Evolutionary conservation across 2,888 invertebrate genomes (phyloP).

Genomic region (Coenonympha arcania): DNA sequence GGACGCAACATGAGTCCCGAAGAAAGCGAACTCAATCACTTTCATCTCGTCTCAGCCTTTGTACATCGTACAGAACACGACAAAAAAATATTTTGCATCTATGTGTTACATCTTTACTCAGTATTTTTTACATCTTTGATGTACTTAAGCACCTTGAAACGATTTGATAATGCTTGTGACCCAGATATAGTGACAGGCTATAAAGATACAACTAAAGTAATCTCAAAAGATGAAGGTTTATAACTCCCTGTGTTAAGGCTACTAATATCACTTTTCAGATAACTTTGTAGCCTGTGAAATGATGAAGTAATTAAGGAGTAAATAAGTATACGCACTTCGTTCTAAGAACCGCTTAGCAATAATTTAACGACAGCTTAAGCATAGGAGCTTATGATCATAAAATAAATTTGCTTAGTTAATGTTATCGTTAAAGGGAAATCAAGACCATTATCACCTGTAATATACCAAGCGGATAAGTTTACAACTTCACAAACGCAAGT

Average conservation of each 20-base stretch:
- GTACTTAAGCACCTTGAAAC: constrained; percentile 47
- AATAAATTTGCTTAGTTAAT: not conserved
- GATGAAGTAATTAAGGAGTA: not conserved
- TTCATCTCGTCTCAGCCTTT: constrained; percentile 64
- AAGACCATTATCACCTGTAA: not conserved
- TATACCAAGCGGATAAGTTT: not conserved
- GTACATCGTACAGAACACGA: constrained; percentile 54
- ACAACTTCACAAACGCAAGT: not conserved
- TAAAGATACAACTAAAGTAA: not conserved
- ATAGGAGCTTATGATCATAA: not conserved
- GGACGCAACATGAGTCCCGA: constrained; percentile 29
- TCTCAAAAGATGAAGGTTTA: not conserved
- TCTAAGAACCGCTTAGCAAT: not conserved
- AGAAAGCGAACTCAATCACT: constrained; percentile 66
- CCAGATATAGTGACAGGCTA: constrained; percentile 31
- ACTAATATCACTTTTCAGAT: not conserved
- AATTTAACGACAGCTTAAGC: not conserved
- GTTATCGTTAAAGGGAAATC: not conserved
- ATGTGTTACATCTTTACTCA: constrained; percentile 60
- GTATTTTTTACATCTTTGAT: constrained; percentile 44
- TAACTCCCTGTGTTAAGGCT: not conserved
- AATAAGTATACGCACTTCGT: not conserved
- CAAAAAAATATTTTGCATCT: constrained; percentile 65
- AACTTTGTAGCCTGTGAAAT: not conserved
- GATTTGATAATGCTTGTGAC: constrained; percentile 25